Conservation (phyloP, 2,797 vertebrate genomes). For the Taeniopygia guttata region DNA sequence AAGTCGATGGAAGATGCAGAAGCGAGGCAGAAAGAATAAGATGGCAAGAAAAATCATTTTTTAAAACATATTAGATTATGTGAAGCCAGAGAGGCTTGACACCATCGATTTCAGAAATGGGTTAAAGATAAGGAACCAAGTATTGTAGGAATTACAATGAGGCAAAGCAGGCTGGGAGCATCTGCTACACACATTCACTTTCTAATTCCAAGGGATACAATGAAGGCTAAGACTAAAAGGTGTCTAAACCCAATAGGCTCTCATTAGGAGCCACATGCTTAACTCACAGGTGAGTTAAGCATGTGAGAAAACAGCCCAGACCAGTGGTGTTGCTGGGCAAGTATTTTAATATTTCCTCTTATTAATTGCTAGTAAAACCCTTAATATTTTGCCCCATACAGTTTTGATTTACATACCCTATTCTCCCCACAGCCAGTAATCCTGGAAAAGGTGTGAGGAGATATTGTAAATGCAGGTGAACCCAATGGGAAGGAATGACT, state of each 20-base stretch:
- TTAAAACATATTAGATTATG: constrained; percentile 54
- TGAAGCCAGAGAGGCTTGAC: constrained; percentile 57
- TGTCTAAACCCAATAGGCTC: background rate
- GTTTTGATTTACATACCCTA: background rate
- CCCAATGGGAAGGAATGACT: too few species aligned
- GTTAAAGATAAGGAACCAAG: constrained; percentile 61
- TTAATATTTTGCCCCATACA: background rate
- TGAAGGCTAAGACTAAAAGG: background rate
- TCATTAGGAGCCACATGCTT: background rate
- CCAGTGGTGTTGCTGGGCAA: background rate
- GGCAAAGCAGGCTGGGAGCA: background rate
- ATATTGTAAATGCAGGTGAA: too few species aligned
- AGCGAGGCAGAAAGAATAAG: constrained; percentile 49
- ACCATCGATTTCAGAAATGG: constrained; percentile 67
- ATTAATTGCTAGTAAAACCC: background rate
- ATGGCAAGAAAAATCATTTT: constrained; percentile 58
- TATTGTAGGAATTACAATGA: constrained; percentile 61
- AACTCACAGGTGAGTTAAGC: background rate
- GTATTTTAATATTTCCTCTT: background rate
- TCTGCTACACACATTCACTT: background rate
- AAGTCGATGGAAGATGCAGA: constrained; percentile 69
- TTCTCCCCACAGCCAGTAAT: fast-evolving
- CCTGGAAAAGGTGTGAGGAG: background rate
- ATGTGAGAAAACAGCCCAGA: background rate
- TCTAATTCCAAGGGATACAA: background rate